These are phyloP conservation scores for Dromas ardeola DNA, from an alignment of 2,113 vertebrate species.

Conservation along the genomic window DNA sequence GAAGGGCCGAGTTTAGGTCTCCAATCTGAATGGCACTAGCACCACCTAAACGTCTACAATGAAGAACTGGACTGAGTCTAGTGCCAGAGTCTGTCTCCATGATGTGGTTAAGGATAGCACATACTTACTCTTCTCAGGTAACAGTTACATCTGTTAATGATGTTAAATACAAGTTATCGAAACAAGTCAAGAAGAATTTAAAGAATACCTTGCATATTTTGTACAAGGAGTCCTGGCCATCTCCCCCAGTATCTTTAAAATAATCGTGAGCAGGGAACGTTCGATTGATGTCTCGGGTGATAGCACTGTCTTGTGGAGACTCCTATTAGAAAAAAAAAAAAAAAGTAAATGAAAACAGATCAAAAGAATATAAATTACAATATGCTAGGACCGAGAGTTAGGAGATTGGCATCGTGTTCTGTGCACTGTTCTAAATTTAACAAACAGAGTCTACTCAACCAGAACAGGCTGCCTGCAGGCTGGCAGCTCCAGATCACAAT, in stretches of 20 bases:
- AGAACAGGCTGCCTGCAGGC: constrained; percentile 7
- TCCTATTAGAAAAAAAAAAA: constrained; percentile 77
- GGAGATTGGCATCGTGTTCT: background rate
- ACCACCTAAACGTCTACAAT: accelerated
- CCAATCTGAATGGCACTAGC: background rate
- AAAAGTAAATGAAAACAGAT: background rate
- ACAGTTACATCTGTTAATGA: background rate
- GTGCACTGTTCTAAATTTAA: background rate
- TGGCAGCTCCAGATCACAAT: background rate
- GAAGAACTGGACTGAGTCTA: background rate
- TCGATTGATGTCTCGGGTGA: constrained; percentile 97
- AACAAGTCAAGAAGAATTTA: background rate
- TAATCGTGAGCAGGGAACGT: constrained; percentile 99
- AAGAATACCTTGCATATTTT: constrained; percentile 97
- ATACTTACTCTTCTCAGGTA: background rate
- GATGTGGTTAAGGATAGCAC: background rate
- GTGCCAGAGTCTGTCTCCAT: background rate
- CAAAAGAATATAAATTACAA: background rate
- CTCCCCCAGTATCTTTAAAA: constrained; percentile 98
- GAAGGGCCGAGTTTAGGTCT: background rate
- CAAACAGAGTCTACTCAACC: background rate
- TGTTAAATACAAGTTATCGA: background rate
- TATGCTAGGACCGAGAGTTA: background rate
- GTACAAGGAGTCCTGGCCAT: constrained; percentile 97
- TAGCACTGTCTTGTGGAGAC: constrained; percentile 97